A percentile compares a stretch with the other conserved stretches of the same genome.
Evolutionary conservation across 2,797 vertebrate genomes (phyloP).

Genomic region (Onychomys arenicola): DNA sequence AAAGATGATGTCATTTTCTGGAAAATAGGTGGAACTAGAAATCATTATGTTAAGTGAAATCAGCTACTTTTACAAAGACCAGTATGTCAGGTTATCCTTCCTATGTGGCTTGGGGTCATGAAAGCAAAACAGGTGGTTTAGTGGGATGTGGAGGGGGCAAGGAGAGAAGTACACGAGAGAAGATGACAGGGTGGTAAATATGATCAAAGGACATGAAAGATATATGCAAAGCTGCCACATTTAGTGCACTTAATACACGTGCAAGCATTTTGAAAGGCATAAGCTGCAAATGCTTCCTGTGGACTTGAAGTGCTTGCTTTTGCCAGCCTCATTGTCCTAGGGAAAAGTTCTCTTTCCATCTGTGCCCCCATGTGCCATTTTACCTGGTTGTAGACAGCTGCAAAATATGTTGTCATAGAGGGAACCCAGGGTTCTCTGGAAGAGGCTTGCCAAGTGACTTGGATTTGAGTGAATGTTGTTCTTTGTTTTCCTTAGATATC

Average conservation of each 20-base stretch:
- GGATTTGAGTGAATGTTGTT: conserved; percentile 15
- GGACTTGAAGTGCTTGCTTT: conserved; percentile 11
- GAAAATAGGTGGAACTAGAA: not conserved
- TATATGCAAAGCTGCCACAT: not conserved
- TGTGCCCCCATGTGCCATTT: not conserved
- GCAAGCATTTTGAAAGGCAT: not conserved
- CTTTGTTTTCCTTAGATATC: conserved; percentile 27
- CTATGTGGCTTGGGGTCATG: too few species aligned
- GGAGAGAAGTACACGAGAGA: not conserved
- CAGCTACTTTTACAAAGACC: not conserved
- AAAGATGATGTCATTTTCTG: not conserved
- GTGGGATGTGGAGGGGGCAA: too few species aligned
- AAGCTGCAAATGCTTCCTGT: not conserved
- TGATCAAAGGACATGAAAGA: not conserved
- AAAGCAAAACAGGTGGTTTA: too few species aligned
- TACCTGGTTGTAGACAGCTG: not conserved
- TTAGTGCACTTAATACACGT: not conserved
- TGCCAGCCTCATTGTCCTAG: not conserved
- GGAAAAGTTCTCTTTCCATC: not conserved
- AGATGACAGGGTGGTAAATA: not conserved
- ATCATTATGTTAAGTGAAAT: not conserved
- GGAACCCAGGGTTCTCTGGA: not conserved
- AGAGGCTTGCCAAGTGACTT: not conserved
- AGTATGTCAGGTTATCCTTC: not conserved
- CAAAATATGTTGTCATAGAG: not conserved